These are phyloP conservation scores for Sceloporus undulatus DNA, from an alignment of 2,113 vertebrate genomes.

Conservation along the genomic window DNA sequence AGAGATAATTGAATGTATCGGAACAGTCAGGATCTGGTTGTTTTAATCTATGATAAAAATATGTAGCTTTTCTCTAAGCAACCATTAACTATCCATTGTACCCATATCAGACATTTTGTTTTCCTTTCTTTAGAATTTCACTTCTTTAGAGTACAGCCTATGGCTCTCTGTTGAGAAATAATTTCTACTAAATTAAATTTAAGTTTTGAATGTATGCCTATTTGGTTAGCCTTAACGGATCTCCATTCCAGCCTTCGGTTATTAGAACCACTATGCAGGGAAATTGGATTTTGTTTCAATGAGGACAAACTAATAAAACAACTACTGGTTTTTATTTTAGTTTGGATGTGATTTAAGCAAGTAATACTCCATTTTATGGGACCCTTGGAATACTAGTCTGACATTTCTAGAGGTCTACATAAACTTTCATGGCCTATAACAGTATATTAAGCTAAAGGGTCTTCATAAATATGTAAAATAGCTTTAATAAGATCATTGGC, in stretches of 20 bases:
- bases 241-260: conserved; percentile 33
- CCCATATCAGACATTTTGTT: not conserved
- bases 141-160: not conserved
- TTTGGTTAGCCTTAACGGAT: not conserved
- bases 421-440: conserved; percentile 63
- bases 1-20: not conserved
- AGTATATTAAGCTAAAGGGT: conserved; percentile 64
- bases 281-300: conserved; percentile 54
- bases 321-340: conserved; percentile 53
- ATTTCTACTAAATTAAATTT: conserved; percentile 45
- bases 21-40: not conserved
- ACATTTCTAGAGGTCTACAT: conserved; percentile 63
- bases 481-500: conserved; percentile 58
- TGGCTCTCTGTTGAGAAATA: conserved; percentile 38
- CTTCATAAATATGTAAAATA: conserved; percentile 67
- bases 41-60: not conserved
- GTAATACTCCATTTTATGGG: conserved; percentile 57
- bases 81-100: not conserved
- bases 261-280: conserved; percentile 27
- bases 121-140: conserved; percentile 11
- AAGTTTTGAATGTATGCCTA: conserved; percentile 36
- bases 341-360: conserved; percentile 46
- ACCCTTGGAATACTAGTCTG: conserved; percentile 58
- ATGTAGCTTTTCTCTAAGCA: not conserved
- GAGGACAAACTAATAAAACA: conserved; percentile 43